Evolutionary conservation across 30 jellyfish, hydroid and myxozoan species (phyloP).

Genomic region (Aurelia coerulea): DNA sequence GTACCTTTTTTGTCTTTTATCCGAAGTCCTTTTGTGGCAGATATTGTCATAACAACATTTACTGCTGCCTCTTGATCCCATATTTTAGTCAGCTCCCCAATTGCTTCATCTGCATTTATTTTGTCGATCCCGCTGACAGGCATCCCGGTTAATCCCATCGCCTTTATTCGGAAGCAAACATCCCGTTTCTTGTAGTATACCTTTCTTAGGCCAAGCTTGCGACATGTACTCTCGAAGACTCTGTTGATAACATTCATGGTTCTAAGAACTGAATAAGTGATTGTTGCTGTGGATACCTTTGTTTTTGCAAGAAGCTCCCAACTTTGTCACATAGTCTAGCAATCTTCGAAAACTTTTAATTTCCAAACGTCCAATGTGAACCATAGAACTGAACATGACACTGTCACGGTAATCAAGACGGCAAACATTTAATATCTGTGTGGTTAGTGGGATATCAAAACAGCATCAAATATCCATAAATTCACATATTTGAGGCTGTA

Average conservation of each 20-base stretch:
- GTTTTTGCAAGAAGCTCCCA: no score
- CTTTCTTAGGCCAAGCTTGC: constrained; percentile 27
- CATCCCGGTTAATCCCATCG: constrained; percentile 52
- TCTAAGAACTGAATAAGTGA: no score
- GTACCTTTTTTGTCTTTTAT: constrained; percentile 56
- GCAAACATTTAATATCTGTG: no score
- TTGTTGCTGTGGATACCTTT: no score
- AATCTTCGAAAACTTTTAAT: no score
- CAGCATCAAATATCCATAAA: no score
- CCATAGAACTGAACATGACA: no score
- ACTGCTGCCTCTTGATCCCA: constrained; percentile 48
- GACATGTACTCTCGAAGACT: constrained; percentile 20
- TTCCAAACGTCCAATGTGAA: no score
- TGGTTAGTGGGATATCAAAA: no score
- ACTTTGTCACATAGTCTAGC: no score
- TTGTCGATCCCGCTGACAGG: constrained; percentile 25
- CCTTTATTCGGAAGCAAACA: constrained; percentile 28
- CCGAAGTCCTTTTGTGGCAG: constrained; percentile 57
- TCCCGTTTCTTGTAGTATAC: constrained; percentile 46
- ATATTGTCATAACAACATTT: constrained; percentile 33
- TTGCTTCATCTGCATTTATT: constrained; percentile 21
- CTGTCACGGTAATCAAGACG: no score
- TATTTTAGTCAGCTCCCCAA: constrained; percentile 20
- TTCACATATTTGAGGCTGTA: no score
- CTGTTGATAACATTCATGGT: neutral